A percentile compares a stretch with the other conserved stretches of the same genome.
These are phyloP conservation scores for Cyanoramphus novaezelandiae DNA, from an alignment of 2,113 vertebrate species.

Conservation along the genomic window DNA sequence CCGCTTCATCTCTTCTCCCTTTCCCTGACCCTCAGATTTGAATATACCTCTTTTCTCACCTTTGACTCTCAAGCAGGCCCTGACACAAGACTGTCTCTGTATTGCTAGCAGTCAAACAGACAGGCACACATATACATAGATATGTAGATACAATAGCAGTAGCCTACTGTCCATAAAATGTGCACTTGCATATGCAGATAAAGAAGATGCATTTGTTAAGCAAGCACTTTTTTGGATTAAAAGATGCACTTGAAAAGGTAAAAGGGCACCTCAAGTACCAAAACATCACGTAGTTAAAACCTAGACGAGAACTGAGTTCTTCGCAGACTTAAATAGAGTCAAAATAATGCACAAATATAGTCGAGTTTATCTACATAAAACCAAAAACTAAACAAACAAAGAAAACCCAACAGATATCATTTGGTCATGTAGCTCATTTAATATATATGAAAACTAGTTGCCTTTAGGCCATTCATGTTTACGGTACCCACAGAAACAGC, in stretches of 20 bases:
- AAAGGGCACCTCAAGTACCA: not conserved
- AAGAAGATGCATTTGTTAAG: not conserved
- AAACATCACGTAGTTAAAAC: not conserved
- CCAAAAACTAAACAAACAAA: not conserved
- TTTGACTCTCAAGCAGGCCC: not conserved
- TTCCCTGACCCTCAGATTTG: not conserved
- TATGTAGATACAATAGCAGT: not conserved
- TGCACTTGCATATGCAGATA: not conserved
- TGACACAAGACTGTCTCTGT: not conserved
- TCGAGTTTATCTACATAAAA: not conserved
- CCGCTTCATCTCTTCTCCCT: fast-evolving
- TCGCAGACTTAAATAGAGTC: not conserved
- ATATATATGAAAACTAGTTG: not conserved
- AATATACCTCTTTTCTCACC: not conserved
- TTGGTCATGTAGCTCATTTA: not conserved
- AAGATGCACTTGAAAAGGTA: not conserved
- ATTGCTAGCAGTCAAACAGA: not conserved
- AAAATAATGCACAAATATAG: not conserved
- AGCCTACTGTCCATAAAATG: not conserved
- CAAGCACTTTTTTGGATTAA: not conserved
- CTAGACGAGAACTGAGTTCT: not conserved
- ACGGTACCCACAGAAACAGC: not conserved
- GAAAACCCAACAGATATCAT: not conserved
- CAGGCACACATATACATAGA: not conserved
- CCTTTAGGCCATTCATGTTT: not conserved